Conservation (phyloP, 2,888 invertebrate species). For the Heliothis peltigera region DNA sequence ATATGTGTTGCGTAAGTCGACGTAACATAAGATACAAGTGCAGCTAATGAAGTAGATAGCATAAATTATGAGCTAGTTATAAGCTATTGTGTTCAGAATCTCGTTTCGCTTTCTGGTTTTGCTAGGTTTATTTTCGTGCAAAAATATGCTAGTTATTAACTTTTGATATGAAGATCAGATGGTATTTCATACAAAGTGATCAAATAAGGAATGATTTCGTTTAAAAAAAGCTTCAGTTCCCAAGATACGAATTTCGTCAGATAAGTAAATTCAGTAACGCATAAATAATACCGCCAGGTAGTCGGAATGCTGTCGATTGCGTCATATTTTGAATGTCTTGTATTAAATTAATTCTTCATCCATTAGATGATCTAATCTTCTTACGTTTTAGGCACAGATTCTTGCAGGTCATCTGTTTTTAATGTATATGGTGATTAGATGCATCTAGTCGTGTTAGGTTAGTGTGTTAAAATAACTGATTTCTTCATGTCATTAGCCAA, state of each 20-base stretch:
- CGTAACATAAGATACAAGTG: constrained; percentile 55
- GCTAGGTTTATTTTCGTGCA: constrained; percentile 1
- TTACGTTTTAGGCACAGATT: constrained; percentile 38
- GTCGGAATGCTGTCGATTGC: constrained; percentile 38
- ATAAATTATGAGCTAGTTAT: constrained; percentile 49
- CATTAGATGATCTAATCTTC: constrained; percentile 50
- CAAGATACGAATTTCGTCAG: constrained; percentile 7
- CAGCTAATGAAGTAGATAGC: constrained; percentile 59
- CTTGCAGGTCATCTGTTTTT: constrained; percentile 31
- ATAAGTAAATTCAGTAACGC: constrained; percentile 3
- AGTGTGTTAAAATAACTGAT: constrained; percentile 6
- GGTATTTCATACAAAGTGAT: not conserved
- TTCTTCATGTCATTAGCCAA: not conserved
- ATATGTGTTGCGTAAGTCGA: constrained; percentile 30
- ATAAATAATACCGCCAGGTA: constrained; percentile 19
- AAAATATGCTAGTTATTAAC: not conserved
- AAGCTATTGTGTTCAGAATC: constrained; percentile 51
- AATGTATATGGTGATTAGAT: constrained; percentile 20
- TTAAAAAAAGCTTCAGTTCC: not conserved
- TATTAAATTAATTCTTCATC: constrained; percentile 40
- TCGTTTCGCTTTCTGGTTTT: constrained; percentile 19
- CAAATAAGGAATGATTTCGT: not conserved
- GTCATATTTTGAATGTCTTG: constrained; percentile 33
- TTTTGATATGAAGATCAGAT: not conserved
- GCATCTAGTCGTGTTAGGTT: not conserved